Evolutionary conservation across 2,888 invertebrate genomes (phyloP), one percentile per base, ranked within the genome.

Genomic region (Thymelicus acteon): DNA sequence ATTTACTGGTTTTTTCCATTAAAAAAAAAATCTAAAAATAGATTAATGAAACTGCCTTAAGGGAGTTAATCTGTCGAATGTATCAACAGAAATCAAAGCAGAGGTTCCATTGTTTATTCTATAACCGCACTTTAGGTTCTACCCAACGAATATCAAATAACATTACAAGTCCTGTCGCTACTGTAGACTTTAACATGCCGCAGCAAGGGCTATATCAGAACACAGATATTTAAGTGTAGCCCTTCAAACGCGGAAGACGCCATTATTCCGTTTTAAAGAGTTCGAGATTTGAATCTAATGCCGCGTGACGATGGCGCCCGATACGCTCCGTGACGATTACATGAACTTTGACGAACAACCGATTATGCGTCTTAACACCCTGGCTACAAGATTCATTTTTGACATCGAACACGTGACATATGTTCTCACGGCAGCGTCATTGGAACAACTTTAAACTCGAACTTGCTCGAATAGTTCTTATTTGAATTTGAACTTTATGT

Each of bases 221-320:
- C 52, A 39, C 24, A 19, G 40, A 60, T 74, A 74, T 71, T 73
- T 72, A 70, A 75, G 72, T 72, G 72, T 73, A 66, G 75, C 75
- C 77, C 75, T 76, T 76, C 72, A 78, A 74, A 78, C 78, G 77
- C 78, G 83, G 84, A 85, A 87, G 85, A 85, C 82, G 79, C 83
- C 84, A 85, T 88, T 88, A 89, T 80, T 81, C 80, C 82, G 85
- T 84, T 88, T 88, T 85, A 88, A 88, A 85, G 86, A 87, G 88
- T 90, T 88, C 87, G 86, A 89, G 86, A 91, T 91, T 89, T 85
- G 85, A 88, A 91, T 90, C 88, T 88, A 89, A 89, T 88, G 88
- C 86, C 77, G 87, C 90, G 88, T 90, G 91, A 91, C 90, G 86
- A 84, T 84, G 80, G 82, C 81, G 78, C 81, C 85, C 84, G 81